phyloP scores from a whole-genome alignment of 2,888 invertebrate genomes.

The Brachyopa scutellaris region DNA sequence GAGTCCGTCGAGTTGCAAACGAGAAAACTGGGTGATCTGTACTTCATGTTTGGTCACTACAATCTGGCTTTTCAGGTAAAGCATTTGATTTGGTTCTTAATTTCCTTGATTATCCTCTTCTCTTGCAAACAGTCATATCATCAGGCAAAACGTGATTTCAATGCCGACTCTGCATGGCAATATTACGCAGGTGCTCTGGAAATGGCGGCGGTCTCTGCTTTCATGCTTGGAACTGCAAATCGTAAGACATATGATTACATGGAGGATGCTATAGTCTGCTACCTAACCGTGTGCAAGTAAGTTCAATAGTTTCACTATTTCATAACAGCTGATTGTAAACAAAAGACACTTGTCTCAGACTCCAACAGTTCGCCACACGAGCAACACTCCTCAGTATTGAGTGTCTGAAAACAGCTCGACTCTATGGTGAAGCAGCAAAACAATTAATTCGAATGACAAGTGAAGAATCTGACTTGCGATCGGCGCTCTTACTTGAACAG shows the following conservation, averaged over 20 bases:
- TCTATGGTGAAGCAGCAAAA: constrained; percentile 96
- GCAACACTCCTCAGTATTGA: constrained; percentile 95
- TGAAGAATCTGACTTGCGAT: constrained; percentile 97
- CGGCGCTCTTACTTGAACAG: constrained; percentile 96
- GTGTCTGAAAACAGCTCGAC: constrained; percentile 89
- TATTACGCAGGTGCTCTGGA: constrained; percentile 98
- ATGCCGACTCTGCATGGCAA: constrained; percentile 97
- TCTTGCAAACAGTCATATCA: constrained; percentile 88
- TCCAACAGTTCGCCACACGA: constrained; percentile 95
- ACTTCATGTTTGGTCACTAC: constrained; percentile 98
- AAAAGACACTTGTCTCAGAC: constrained; percentile 84
- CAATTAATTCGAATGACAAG: constrained; percentile 97
- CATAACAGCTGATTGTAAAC: too few species aligned
- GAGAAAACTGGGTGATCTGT: constrained; percentile 95
- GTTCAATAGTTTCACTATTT: constrained; percentile 71
- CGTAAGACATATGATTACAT: constrained; percentile 93
- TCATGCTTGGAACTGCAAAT: constrained; percentile 91
- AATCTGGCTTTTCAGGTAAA: constrained; percentile 90
- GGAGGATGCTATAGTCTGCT: constrained; percentile 96
- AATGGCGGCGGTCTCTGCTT: constrained; percentile 96
- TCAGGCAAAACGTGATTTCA: constrained; percentile 98
- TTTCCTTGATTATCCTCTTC: too few species aligned
- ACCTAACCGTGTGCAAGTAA: constrained; percentile 94
- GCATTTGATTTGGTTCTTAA: too few species aligned
- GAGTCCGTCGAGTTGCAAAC: constrained; percentile 96